Evolutionary conservation across 2,113 vertebrate genomes (phyloP).

Genomic region (Mugil cephalus): DNA sequence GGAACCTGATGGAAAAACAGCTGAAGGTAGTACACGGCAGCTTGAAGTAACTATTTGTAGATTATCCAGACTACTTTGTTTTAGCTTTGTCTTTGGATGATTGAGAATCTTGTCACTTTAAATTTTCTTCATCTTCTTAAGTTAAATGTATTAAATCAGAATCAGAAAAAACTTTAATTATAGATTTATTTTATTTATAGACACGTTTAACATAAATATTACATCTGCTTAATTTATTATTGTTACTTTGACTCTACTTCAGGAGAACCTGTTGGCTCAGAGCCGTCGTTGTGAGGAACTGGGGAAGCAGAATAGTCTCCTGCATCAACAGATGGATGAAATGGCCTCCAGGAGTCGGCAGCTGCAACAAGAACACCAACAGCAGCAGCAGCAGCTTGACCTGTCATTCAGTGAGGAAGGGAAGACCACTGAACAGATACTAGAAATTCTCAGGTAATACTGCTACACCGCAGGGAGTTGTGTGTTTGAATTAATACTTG

Average conservation of each 20-base stretch:
- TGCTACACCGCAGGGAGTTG: background rate
- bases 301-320: slow-evolving; percentile 89
- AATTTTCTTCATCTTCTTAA: too few species aligned
- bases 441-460: slow-evolving; percentile 90
- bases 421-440: slow-evolving; percentile 92
- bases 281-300: slow-evolving; percentile 87
- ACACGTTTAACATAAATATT: too few species aligned
- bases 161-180: too few species aligned
- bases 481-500: background rate
- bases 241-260: background rate
- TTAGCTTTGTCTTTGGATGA: too few species aligned
- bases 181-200: too few species aligned
- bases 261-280: slow-evolving; percentile 89
- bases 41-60: too few species aligned
- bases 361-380: slow-evolving; percentile 67
- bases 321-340: slow-evolving; percentile 93
- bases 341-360: slow-evolving; percentile 86
- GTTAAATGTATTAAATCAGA: too few species aligned
- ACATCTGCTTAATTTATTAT: too few species aligned
- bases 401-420: slow-evolving; percentile 91
- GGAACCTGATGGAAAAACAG: slow-evolving; percentile 87
- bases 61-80: too few species aligned
- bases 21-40: slow-evolving; percentile 82
- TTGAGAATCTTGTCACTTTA: too few species aligned
- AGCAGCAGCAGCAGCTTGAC: slow-evolving; percentile 74